Evolutionary conservation across 2,113 vertebrate species (phyloP).

Genomic region (Podiceps cristatus): DNA sequence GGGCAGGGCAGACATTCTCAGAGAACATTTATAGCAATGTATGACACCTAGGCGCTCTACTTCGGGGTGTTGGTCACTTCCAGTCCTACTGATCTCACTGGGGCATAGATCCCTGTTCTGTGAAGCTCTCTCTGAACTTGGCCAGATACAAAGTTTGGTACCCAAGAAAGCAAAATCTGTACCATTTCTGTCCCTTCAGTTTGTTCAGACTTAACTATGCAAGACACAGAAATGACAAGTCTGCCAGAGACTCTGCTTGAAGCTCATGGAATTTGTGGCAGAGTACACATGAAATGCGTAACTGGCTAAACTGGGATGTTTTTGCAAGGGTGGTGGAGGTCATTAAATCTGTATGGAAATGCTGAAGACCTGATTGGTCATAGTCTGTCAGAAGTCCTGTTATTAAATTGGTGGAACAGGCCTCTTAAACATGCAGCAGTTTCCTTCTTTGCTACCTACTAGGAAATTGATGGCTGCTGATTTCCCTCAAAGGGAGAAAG

Average conservation of each 20-base stretch:
- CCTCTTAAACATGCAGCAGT: background rate
- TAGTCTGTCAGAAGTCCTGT: background rate
- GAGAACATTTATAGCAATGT: background rate
- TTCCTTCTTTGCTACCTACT: background rate
- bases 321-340: background rate
- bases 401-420: background rate
- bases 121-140: background rate
- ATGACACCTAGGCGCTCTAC: background rate
- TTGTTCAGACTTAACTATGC: background rate
- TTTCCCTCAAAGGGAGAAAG: background rate
- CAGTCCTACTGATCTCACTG: background rate
- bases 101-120: background rate
- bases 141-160: background rate
- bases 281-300: background rate
- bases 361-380: background rate
- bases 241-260: background rate
- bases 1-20: background rate
- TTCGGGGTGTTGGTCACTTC: background rate
- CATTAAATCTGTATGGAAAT: background rate
- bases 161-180: background rate
- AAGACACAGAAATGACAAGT: background rate
- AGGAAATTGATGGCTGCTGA: background rate
- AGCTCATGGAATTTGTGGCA: background rate
- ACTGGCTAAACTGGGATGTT: background rate
- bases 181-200: background rate